These are phyloP conservation scores for Choristoneura rosaceana DNA, from an alignment of 2,888 invertebrate species.

Conservation along the genomic window DNA sequence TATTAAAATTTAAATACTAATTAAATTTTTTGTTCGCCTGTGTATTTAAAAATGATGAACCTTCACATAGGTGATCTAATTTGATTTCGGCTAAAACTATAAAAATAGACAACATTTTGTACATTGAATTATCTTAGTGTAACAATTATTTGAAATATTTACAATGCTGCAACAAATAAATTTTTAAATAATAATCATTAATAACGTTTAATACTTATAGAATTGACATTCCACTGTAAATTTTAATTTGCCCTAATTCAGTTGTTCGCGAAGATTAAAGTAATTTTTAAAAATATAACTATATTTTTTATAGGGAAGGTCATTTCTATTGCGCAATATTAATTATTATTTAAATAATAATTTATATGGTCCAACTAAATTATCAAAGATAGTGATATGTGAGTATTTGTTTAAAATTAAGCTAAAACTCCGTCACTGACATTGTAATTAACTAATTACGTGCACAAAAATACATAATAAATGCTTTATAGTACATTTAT, in stretches of 20 bases:
- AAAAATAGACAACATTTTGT: conserved; percentile 60
- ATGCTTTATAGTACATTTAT: not conserved
- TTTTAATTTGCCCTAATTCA: not conserved
- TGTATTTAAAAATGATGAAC: conserved; percentile 2
- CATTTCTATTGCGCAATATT: not conserved
- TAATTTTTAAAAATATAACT: not conserved
- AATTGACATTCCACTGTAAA: not conserved
- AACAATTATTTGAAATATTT: conserved; percentile 45
- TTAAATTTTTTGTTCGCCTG: not conserved
- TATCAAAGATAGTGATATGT: conserved; percentile 59
- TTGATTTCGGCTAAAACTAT: conserved; percentile 51
- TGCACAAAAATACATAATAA: conserved; percentile 1
- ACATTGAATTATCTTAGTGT: conserved; percentile 41
- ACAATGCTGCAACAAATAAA: conserved; percentile 38
- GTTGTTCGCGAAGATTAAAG: too few relatives aligned
- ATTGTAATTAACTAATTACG: not conserved
- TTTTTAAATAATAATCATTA: conserved; percentile 16
- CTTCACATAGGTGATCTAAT: conserved; percentile 8
- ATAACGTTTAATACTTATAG: conserved; percentile 7
- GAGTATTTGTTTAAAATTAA: conserved; percentile 53
- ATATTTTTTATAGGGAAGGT: not conserved
- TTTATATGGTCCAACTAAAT: conserved; percentile 37
- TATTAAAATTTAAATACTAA: not conserved
- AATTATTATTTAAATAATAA: conserved; percentile 42
- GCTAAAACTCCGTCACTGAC: conserved; percentile 13